phyloP scores from a whole-genome alignment of 2,888 invertebrate species.

The Drosophila austrosaltans region DNA sequence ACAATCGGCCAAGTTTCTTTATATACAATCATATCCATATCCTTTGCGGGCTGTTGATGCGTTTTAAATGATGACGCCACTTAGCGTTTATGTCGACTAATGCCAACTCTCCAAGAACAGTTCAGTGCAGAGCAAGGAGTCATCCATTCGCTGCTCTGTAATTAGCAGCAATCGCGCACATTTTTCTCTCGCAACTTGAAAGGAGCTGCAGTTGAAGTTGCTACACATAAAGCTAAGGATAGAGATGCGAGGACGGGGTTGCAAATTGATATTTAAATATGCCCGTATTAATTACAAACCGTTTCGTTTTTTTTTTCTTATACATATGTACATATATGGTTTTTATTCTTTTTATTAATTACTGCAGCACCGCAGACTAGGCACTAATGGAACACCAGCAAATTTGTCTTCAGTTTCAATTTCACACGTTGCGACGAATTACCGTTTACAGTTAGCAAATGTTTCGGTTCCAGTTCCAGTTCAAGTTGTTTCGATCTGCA shows the following conservation, averaged over 20 bases:
- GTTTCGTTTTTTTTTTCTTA: constrained; percentile 30
- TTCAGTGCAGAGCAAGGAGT: constrained; percentile 17
- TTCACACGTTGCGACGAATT: constrained; percentile 21
- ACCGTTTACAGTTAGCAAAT: constrained; percentile 11
- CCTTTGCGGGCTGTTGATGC: constrained; percentile 75
- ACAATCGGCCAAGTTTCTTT: constrained; percentile 52
- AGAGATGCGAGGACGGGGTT: constrained; percentile 30
- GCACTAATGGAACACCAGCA: constrained; percentile 66
- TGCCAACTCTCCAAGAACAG: constrained; percentile 47
- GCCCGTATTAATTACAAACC: constrained; percentile 77
- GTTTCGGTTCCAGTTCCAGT: constrained; percentile 34
- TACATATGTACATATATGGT: neutral
- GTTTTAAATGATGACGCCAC: constrained; percentile 83
- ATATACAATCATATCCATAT: constrained; percentile 36
- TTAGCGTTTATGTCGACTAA: constrained; percentile 81
- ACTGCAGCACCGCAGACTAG: constrained; percentile 48
- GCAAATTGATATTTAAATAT: constrained; percentile 82
- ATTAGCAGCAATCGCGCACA: constrained; percentile 75
- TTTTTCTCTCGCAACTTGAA: constrained; percentile 63
- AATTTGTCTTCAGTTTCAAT: constrained; percentile 66
- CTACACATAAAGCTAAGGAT: constrained; percentile 14
- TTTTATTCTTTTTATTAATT: constrained; percentile 63
- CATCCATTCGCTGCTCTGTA: constrained; percentile 56
- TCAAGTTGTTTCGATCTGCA: constrained; percentile 18
- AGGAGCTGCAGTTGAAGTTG: constrained; percentile 30